Base-by-base conservation (phyloP, 2,113 vertebrate genomes). In the Nibea coibor region DNA sequence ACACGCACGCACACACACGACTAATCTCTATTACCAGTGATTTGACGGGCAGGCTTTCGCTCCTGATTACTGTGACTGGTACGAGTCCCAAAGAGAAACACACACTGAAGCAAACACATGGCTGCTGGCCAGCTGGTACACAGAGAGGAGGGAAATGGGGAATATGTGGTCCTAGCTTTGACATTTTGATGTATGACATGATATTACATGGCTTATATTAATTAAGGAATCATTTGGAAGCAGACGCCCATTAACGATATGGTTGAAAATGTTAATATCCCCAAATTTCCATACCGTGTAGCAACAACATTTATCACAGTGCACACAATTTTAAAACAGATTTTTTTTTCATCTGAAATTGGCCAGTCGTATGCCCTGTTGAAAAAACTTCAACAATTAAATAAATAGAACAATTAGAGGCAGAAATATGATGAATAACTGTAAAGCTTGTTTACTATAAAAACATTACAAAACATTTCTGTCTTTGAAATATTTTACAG, bases 91-190 rank as follows among this genome's bases (percentile, higher is more conserved):
- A 58, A 62, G 17, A 72, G 10, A 11, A 35, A 51, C 20, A 42
- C 39, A 66, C 48, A 45, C 24, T 17, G 12, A 59, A 63, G 62
- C 43, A 42, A 61, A 71, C 65, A 53, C 22, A 54, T 62, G 56
- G 64, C 72, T 69, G 58, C 42, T 11, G 42, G 50, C 77, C 80
- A 85, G 73, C 82, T 81, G 77, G 70, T 79, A 71, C 19, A 54
- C 17, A 69, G 42, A 62, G 62, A 84, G 35, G 19, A 71, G 39
- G 26, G 22, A 59, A 62, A 53, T 35, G 26, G 35, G 64, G 42
- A 22, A 17, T 80, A 48, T 31, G 53, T 24, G 24, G 48, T 54
- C 43, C 48, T 43, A 4, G 58, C 14, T 72, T 64, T 82, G 67
- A 72, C 69, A 72, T 8, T 28, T 26, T 82, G 64, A 75, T 83